Evolutionary conservation across 2,888 invertebrate species (phyloP), one percentile per base, ranked within the genome.

Genomic region (Sinotaia quadrata): DNA sequence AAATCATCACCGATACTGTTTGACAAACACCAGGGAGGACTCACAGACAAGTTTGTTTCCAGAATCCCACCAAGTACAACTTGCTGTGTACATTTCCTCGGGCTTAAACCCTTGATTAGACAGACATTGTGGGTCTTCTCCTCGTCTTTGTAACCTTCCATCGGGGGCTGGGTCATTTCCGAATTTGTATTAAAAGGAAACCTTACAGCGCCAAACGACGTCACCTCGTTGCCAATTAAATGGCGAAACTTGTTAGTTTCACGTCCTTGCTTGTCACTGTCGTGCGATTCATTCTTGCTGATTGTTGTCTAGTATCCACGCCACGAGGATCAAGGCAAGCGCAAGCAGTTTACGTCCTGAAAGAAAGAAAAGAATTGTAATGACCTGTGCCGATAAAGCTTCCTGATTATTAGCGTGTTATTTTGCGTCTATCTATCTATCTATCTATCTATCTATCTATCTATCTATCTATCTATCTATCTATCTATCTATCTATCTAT

Each of bases 121-220:
- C 52, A 58, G 27, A 37, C 31, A 21, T 59, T 59, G 49, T 59
- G 37, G 37, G 41, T 51, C 67, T 59, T 67, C 58, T 4, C 24
- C 33, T 41, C 27, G 33, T 52, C 51, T 21, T 31, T 49, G 18
- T n/a, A 27, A 49, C 52, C 51, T 31, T 44, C 59, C 18, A 18
- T 59, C 24, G 47, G 47, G 47, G 47, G 21, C 21, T 21, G 47
- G 65, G 72, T 69, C 66, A 72, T 68, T 68, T 68, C 68, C 72
- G 72, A 66, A 68, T 56, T 72, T 66, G 65, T 72, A 72, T 72
- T 72, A 72, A 68, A 69, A 68, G 66, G 68, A 68, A 72, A 69
- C 63, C 72, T 58, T 36, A 36, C 58, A 66, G 66, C 56, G 47
- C 57, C 52, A 36, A 29, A 58, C 56, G 56, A 60, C 59, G 66